Base-by-base conservation (phyloP, 2,888 invertebrate genomes). In the Bedellia somnulentella region DNA sequence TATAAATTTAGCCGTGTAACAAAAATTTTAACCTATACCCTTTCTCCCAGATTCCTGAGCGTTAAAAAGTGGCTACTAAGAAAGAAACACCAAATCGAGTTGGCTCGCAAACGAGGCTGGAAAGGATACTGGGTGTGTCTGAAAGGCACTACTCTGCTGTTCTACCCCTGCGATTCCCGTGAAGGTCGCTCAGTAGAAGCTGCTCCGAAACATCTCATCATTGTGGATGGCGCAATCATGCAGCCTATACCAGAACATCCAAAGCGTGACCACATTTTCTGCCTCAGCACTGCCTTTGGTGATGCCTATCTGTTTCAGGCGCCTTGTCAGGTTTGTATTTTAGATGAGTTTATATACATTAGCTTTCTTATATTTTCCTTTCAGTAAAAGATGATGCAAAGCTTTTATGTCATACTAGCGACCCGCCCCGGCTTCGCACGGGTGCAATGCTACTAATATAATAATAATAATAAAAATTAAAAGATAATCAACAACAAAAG, bases 231-330 rank as follows among this genome's bases (percentile, higher is more conserved):
- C 34, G 93, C 93, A 47, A 94, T 98, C 64, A 94, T 95, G 89
- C 97, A 97, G 70, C 93, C 96, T 28, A 94, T 97, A 54, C 97
- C 97, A n/a, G 97, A 98, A 64, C 96, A 98, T 68, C 97, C 97
- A 11, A 95, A 96, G 66, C 81, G 96, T 46, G 96, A 97, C 73
- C 89, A 94, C 73, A 95, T 98, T 66, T 97, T 98, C 80, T 96
- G 97, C 62, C 82, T 98, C 49, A 96, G 95, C 77, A 97, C 96
- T 21, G 94, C 95, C 30, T 96, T 96, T 67, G 98, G 97, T 40
- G 96, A 97, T 75, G 96, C 96, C 38, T 97, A 96, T 71, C 81
- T 97, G 39, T 95, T 97, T 73, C 96, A 97, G 84, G 97, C 86
- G 33, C 86, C 86, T 28, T 86, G 86, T 59, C 86, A 86, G 81